These are phyloP conservation scores for Bettongia penicillata DNA, from an alignment of 2,113 vertebrate species.

Conservation along the genomic window DNA sequence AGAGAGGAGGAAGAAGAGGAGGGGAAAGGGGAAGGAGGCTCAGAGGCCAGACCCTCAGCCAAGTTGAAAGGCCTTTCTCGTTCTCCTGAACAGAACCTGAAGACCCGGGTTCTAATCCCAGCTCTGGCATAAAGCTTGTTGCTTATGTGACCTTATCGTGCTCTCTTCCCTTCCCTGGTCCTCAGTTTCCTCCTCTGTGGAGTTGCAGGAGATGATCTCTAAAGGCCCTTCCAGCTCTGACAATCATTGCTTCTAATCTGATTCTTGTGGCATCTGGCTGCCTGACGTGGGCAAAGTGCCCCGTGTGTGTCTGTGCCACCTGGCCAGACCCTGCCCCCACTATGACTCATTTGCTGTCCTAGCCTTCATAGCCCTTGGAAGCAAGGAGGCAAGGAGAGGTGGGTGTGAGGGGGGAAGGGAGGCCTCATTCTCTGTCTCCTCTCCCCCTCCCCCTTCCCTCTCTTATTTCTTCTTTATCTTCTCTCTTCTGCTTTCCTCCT, in stretches of 20 bases:
- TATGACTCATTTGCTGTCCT: conserved; percentile 9
- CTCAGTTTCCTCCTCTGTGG: conserved; percentile 23
- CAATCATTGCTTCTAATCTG: conserved; percentile 66
- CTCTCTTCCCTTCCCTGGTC: not conserved
- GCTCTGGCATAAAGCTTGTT: not conserved
- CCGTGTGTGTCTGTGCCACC: conserved; percentile 70
- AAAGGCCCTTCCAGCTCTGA: not conserved
- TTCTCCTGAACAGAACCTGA: not conserved
- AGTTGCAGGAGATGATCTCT: conserved; percentile 47
- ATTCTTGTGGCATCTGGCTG: conserved; percentile 75
- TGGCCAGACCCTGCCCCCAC: not conserved
- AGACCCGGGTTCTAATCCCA: not conserved
- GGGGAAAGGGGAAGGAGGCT: not conserved
- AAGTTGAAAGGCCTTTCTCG: not conserved
- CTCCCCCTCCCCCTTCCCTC: not conserved
- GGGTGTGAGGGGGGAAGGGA: not conserved
- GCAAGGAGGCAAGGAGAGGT: not conserved
- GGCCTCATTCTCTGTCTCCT: not conserved
- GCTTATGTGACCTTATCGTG: not conserved
- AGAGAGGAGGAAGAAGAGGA: not conserved
- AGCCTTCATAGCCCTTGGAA: not conserved
- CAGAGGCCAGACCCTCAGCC: conserved; percentile 4
- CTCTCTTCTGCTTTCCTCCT: not conserved
- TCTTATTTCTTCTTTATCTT: not conserved
- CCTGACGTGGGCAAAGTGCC: conserved; percentile 56